Base-by-base conservation (phyloP, 2,113 vertebrate genomes). In the Danionella cerebrum region DNA sequence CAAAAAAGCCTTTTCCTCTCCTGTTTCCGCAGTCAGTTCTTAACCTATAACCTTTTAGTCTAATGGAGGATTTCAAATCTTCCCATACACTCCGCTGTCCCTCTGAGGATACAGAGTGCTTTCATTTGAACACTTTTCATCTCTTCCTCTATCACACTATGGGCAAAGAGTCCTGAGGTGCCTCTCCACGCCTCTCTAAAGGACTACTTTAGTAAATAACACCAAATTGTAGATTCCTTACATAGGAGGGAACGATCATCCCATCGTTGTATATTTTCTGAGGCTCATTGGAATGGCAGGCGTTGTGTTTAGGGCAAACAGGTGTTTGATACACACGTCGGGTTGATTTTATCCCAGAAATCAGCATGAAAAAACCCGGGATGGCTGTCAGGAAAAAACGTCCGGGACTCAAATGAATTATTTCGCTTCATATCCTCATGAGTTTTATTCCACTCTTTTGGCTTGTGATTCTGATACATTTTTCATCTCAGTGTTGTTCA, bases 261-360 rank as follows among this genome's bases (percentile, higher is more conserved):
- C n/a, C n/a, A n/a, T n/a, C n/a, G n/a, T n/a, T n/a, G n/a, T 22
- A 27, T 38, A 38, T 47, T 58, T 54, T 24, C 44, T 36, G 65
- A 63, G 19, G 16, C 38, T 41, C 12, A 59, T 24, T 45, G 18
- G 41, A 74, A 74, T 69, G 72, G 48, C 72, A 69, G 50, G 27
- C 66, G 25, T 65, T 45, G 24, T 58, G 66, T 65, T 69, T 69
- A 19, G 45, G 41, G 27, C 44, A 55, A 45, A 38, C 72, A 74
- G 67, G 72, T 74, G 72, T 65, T 74, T 65, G 52, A 65, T 65
- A 74, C 67, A 65, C 59, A 53, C 7, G 67, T 70, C 72, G 44
- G 27, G 65, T 39, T 64, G 64, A 65, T 74, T 70, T 69, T 6
- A 38, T 52, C 27, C 14, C 5, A 12, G 51, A 69, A 51, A 36